These are phyloP conservation scores for Amniataba percoides DNA, from an alignment of 2,797 vertebrate genomes.

Conservation along the genomic window DNA sequence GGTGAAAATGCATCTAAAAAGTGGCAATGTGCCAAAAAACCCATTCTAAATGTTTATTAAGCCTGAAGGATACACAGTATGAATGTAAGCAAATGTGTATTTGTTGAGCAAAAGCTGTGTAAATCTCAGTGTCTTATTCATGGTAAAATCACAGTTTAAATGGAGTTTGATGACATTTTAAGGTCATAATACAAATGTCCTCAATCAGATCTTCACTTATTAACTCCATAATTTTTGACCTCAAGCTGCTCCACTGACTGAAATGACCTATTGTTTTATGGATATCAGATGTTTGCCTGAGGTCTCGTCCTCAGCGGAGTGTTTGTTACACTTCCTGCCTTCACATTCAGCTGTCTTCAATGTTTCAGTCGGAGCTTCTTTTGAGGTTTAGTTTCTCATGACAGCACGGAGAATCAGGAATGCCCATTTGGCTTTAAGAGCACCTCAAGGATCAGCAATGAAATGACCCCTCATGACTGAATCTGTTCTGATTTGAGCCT, in stretches of 20 bases:
- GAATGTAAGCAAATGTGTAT: not conserved
- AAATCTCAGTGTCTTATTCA: not conserved
- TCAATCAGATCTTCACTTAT: not conserved
- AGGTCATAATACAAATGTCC: not conserved
- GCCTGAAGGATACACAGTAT: not conserved
- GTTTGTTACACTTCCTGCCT: slow-evolving; percentile 22
- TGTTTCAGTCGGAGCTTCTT: slow-evolving; percentile 31
- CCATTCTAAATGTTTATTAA: not conserved
- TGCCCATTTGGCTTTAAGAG: slow-evolving; percentile 43
- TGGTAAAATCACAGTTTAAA: not conserved
- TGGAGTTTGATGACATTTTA: not conserved
- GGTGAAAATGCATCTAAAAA: not conserved
- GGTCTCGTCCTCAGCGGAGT: slow-evolving; percentile 1
- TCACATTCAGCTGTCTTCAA: slow-evolving; percentile 33
- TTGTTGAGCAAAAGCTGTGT: slow-evolving; percentile 3
- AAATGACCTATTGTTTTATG: not conserved
- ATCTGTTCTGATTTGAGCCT: not conserved
- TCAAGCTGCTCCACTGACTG: not conserved
- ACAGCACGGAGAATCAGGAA: slow-evolving; percentile 71
- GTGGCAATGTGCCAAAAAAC: not conserved
- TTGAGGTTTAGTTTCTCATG: slow-evolving; percentile 44
- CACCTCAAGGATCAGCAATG: slow-evolving; percentile 8
- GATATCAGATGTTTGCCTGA: slow-evolving; percentile 18
- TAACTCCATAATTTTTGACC: not conserved
- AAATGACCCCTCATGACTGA: slow-evolving; percentile 7